Conservation (phyloP, 2,888 invertebrate species). For the Metopia argyrocephala region DNA sequence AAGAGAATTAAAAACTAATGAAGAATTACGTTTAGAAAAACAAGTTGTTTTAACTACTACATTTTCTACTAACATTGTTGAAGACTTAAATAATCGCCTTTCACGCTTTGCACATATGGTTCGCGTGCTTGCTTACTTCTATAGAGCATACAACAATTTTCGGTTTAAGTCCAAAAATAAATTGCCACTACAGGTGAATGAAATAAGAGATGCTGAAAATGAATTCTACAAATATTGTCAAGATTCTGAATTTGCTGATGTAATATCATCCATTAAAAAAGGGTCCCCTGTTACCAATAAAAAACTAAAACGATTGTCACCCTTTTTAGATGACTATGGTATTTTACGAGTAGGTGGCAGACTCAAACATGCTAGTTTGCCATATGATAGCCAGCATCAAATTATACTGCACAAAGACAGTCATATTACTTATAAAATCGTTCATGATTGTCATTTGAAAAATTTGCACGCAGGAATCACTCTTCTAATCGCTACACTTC, state of each 20-base stretch:
- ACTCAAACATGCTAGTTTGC: background rate
- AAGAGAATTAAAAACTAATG: background rate
- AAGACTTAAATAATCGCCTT: background rate
- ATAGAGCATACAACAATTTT: conserved; percentile 8
- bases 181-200: background rate
- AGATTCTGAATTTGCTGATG: background rate
- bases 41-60: background rate
- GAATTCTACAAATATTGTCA: background rate
- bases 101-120: conserved; percentile 1
- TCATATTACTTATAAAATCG: background rate
- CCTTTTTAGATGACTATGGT: background rate
- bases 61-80: background rate
- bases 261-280: background rate
- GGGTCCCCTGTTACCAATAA: background rate
- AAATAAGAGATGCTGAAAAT: conserved; percentile 1
- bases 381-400: conserved; percentile 14
- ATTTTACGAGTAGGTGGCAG: background rate
- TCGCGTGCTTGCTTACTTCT: background rate
- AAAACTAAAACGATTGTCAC: conserved; percentile 4
- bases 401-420: conserved; percentile 4
- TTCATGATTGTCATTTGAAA: conserved; percentile 15
- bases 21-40: background rate
- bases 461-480: conserved; percentile 16
- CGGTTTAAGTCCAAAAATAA: background rate
- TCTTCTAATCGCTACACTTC: background rate